These are phyloP conservation scores for Helicoverpa armigera DNA, from an alignment of 1,140 invertebrate genomes.

Conservation along the genomic window DNA sequence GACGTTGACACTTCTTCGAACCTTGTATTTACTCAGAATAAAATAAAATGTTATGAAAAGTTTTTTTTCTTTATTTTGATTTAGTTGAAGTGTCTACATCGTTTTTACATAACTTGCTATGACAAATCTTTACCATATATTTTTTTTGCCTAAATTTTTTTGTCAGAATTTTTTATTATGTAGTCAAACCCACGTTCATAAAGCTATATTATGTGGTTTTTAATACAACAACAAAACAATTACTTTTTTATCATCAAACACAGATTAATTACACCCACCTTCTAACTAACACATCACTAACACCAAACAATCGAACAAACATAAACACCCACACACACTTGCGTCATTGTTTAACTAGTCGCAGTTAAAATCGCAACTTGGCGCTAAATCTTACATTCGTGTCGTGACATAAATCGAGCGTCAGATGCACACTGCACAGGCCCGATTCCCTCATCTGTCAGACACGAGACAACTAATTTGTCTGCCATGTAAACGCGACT, in stretches of 20 bases:
- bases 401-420: conserved; percentile 55
- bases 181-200: too few relatives aligned
- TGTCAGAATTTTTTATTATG: too few relatives aligned
- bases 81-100: too few relatives aligned
- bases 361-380: conserved; percentile 51
- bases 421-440: conserved; percentile 46
- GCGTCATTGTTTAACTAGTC: conserved; percentile 24
- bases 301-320: background rate
- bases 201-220: too few relatives aligned
- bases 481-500: conserved; percentile 65
- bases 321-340: background rate
- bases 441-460: conserved; percentile 66
- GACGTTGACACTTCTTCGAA: too few relatives aligned
- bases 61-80: too few relatives aligned
- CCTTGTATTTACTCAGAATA: too few relatives aligned
- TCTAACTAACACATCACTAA: background rate
- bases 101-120: too few relatives aligned
- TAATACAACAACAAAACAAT: too few relatives aligned
- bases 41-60: too few relatives aligned
- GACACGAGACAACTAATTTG: conserved; percentile 75
- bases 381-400: conserved; percentile 55
- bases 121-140: too few relatives aligned
- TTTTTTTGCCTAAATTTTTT: too few relatives aligned
- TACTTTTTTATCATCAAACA: background rate
- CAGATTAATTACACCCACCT: background rate